Conservation (phyloP, 2,888 invertebrate species). For the Drosophila stalkeri region DNA sequence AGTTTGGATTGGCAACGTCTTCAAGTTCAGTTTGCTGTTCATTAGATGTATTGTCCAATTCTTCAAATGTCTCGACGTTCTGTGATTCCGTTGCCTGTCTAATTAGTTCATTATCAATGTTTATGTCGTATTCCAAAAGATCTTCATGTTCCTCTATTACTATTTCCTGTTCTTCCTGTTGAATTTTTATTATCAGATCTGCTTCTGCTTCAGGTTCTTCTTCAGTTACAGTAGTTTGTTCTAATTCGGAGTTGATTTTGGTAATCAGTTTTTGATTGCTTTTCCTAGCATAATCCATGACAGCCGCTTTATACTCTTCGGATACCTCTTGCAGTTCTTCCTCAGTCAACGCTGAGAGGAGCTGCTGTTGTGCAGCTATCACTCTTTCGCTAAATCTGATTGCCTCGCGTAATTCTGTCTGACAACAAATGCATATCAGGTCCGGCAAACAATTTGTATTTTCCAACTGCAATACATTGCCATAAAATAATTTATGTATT, state of each 20-base stretch:
- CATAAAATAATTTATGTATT: neutral
- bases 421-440: slow-evolving; percentile 56
- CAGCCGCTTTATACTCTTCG: slow-evolving; percentile 27
- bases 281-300: slow-evolving; percentile 18
- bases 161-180: slow-evolving; percentile 11
- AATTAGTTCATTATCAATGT: slow-evolving; percentile 37
- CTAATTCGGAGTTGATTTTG: slow-evolving; percentile 5
- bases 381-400: slow-evolving; percentile 53
- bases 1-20: neutral
- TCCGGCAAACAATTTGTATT: slow-evolving; percentile 41
- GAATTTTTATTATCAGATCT: slow-evolving; percentile 14
- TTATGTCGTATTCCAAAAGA: slow-evolving; percentile 43
- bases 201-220: neutral
- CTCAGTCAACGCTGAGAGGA: slow-evolving; percentile 37
- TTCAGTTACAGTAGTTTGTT: neutral
- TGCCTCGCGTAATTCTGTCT: slow-evolving; percentile 48
- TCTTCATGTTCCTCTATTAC: slow-evolving; percentile 18
- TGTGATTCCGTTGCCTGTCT: slow-evolving; percentile 20
- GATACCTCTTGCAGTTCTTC: slow-evolving; percentile 41
- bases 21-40: slow-evolving; percentile 11
- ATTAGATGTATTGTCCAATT: neutral
- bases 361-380: slow-evolving; percentile 47
- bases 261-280: slow-evolving; percentile 3
- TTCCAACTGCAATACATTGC: slow-evolving; percentile 35
- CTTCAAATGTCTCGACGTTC: slow-evolving; percentile 1